Evolutionary conservation across 2,888 invertebrate species (phyloP).

Genomic region (Pilophorus perplexus): DNA sequence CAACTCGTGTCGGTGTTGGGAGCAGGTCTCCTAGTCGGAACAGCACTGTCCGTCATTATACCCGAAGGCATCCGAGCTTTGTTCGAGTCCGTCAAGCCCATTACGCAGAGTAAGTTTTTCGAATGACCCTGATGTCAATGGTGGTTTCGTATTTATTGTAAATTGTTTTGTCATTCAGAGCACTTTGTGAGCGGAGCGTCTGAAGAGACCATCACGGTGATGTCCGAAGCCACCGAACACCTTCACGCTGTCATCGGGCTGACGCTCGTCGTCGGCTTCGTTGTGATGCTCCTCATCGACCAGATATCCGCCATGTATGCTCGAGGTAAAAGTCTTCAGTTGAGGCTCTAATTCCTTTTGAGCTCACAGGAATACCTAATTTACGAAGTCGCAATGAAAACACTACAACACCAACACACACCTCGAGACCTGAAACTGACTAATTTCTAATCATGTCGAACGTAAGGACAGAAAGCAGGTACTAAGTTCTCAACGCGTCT

Average conservation of each 20-base stretch:
- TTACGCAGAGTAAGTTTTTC: neutral
- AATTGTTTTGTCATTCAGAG: neutral
- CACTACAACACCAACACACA: too few species aligned
- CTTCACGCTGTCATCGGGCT: slow-evolving; percentile 83
- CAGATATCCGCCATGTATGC: slow-evolving; percentile 65
- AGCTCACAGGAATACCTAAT: too few species aligned
- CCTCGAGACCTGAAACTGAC: too few species aligned
- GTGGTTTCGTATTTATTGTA: neutral
- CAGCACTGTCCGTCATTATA: slow-evolving; percentile 95
- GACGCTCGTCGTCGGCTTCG: slow-evolving; percentile 89
- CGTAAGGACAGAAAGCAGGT: too few species aligned
- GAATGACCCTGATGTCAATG: too few species aligned
- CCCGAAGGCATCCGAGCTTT: slow-evolving; percentile 95
- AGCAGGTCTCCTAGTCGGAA: slow-evolving; percentile 94
- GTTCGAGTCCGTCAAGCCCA: slow-evolving; percentile 51
- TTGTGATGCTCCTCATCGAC: slow-evolving; percentile 96
- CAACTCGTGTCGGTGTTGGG: slow-evolving; percentile 93
- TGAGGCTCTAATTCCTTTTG: too few species aligned
- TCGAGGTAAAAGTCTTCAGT: slow-evolving; percentile 59
- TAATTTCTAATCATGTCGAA: too few species aligned
- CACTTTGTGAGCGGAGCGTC: neutral
- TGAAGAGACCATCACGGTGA: neutral
- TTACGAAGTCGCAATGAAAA: too few species aligned
- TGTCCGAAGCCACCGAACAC: slow-evolving; percentile 53
- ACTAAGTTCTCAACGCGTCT: too few species aligned